phyloP scores from a whole-genome alignment of 2,113 vertebrate genomes.

The Danionella cerebrum region DNA sequence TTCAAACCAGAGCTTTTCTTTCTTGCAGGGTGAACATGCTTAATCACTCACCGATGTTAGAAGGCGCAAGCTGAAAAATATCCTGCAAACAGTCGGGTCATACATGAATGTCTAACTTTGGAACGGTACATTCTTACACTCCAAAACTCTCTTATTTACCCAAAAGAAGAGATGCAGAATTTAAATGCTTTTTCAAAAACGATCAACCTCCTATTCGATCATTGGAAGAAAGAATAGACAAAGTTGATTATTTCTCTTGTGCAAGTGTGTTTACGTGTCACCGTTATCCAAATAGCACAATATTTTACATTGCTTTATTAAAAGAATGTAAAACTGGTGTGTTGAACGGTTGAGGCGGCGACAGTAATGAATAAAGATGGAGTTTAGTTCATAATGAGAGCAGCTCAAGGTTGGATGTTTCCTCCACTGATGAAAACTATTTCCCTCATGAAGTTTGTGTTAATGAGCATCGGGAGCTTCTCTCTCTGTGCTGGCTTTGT shows the following conservation, averaged over 20 bases:
- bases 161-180: no score
- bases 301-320: constrained; percentile 53
- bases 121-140: no score
- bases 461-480: constrained; percentile 25
- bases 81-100: no score
- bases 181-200: no score
- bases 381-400: constrained; percentile 18
- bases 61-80: no score
- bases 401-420: constrained; percentile 22
- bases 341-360: constrained; percentile 19
- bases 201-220: no score
- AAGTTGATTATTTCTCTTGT: constrained; percentile 36
- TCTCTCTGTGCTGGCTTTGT: background rate
- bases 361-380: constrained; percentile 27
- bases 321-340: constrained; percentile 34
- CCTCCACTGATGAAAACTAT: constrained; percentile 2
- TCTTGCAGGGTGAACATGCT: no score
- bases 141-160: no score
- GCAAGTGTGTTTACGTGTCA: constrained; percentile 43
- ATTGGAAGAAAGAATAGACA: no score
- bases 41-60: no score
- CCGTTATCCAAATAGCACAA: constrained; percentile 53
- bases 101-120: no score
- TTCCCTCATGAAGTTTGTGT: constrained; percentile 11
- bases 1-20: no score